A percentile compares a stretch with the other conserved stretches of the same genome.
phyloP scores from a whole-genome alignment of 2,888 invertebrate genomes.

The Leptinotarsa haldemani region DNA sequence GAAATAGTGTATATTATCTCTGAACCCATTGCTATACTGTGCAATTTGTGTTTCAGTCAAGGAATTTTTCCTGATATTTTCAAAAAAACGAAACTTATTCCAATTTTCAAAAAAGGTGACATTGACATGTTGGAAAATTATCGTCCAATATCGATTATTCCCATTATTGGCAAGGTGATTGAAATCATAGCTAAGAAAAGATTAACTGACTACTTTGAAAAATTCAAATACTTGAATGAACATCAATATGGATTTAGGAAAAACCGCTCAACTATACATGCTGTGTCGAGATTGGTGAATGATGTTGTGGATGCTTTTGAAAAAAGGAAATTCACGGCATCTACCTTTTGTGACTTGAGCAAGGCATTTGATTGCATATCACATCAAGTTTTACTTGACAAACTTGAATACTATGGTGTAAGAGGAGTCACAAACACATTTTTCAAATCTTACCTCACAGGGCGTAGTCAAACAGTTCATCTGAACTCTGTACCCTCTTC shows the following conservation, averaged over 20 bases:
- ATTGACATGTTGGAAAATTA: neutral
- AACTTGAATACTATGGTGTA: neutral
- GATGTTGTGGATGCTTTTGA: neutral
- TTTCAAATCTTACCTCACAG: too few relatives aligned
- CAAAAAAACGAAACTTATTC: neutral
- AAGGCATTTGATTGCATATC: neutral
- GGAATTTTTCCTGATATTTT: constrained; percentile 1
- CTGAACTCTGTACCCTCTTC: too few relatives aligned
- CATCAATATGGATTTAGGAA: neutral
- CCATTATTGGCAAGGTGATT: neutral
- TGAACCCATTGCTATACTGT: neutral
- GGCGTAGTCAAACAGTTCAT: too few relatives aligned
- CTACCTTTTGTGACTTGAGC: neutral
- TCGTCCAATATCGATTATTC: too few relatives aligned
- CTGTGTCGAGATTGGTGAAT: neutral
- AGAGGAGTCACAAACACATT: too few relatives aligned
- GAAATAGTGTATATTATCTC: neutral
- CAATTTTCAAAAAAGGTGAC: neutral
- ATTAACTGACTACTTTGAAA: neutral
- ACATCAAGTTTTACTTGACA: neutral
- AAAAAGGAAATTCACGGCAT: neutral
- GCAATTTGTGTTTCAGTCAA: constrained; percentile 8
- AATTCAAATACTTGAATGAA: neutral
- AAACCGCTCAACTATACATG: neutral
- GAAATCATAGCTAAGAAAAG: neutral